These are phyloP conservation scores for Ardeotis arabs DNA, from an alignment of 2,113 vertebrate genomes.

Conservation along the genomic window DNA sequence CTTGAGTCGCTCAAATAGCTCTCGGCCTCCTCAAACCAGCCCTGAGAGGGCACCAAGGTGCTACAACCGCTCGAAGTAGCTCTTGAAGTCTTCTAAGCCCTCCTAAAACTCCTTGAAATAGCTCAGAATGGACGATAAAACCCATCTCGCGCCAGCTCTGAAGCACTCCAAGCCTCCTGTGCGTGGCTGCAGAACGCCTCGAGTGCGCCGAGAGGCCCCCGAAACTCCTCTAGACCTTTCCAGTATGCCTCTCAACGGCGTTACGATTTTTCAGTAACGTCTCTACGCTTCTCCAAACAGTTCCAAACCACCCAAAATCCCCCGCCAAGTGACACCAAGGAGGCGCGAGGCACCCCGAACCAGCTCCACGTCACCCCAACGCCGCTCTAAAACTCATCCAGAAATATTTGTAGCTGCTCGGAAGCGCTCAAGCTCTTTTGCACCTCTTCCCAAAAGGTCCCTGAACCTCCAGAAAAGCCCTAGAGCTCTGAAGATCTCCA, in stretches of 20 bases:
- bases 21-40: not conserved
- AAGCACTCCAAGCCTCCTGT: not conserved
- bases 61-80: not conserved
- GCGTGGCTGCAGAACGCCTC: not conserved
- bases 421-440: not conserved
- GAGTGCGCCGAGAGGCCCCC: not conserved
- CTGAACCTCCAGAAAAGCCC: not conserved
- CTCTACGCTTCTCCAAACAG: not conserved
- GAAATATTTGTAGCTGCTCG: not conserved
- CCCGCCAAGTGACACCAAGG: accelerated
- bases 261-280: not conserved
- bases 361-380: accelerated
- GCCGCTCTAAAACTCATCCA: not conserved
- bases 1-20: not conserved
- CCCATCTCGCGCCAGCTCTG: not conserved
- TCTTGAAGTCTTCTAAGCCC: not conserved
- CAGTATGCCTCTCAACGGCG: accelerated
- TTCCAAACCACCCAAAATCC: not conserved
- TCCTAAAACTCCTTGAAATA: not conserved
- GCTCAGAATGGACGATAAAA: not conserved
- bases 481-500: not conserved
- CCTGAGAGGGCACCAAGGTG: not conserved
- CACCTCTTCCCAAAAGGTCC: not conserved
- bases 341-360: not conserved
- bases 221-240: not conserved